A percentile compares a stretch with the other conserved stretches of the same genome.
phyloP scores from a whole-genome alignment of 2,113 vertebrate species.

The Toxotes chatareus region DNA sequence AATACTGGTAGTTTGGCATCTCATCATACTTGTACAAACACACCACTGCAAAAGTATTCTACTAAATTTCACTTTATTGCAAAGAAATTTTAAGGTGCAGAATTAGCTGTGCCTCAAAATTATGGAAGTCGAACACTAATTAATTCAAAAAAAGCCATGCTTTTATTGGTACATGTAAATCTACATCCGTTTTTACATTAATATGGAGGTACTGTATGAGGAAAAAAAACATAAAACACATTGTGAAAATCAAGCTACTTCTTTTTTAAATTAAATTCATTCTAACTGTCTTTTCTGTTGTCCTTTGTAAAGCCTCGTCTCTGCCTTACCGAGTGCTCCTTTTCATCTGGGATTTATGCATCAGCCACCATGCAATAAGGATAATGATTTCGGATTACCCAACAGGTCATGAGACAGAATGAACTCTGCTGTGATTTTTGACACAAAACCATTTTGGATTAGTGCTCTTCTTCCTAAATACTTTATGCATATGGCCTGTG shows the following conservation, averaged over 20 bases:
- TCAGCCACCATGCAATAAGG: neutral
- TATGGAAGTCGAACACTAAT: neutral
- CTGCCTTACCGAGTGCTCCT: neutral
- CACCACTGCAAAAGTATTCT: neutral
- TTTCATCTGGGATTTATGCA: neutral
- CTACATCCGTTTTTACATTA: no score
- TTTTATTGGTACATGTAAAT: neutral
- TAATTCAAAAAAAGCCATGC: no score
- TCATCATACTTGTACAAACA: neutral
- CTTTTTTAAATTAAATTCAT: neutral
- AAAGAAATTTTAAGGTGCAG: neutral
- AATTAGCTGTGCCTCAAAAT: neutral
- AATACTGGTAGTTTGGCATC: neutral
- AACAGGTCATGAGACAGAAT: neutral
- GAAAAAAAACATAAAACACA: neutral
- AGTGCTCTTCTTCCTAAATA: slow-evolving; percentile 4
- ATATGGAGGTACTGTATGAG: neutral
- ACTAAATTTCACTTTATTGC: neutral
- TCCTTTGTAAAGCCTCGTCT: neutral
- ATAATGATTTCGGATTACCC: neutral
- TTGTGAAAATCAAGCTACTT: neutral
- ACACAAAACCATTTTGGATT: neutral
- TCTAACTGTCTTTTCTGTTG: neutral
- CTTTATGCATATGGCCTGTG: neutral
- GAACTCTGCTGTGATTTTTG: slow-evolving; percentile 4